These are phyloP conservation scores for Synergus gifuensis DNA, from an alignment of 2,888 invertebrate species.

Conservation along the genomic window DNA sequence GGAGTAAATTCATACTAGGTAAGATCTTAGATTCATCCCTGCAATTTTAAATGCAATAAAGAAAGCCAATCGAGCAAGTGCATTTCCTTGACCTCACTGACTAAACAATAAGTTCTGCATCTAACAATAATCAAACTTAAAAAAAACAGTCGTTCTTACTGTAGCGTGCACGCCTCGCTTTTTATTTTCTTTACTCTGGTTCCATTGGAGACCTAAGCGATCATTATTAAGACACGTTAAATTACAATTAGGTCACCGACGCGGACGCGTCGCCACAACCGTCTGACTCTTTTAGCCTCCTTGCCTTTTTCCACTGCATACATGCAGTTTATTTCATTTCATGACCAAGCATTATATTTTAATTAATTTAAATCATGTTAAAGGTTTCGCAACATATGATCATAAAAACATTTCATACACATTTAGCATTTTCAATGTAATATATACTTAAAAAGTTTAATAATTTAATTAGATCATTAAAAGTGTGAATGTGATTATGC, in stretches of 20 bases:
- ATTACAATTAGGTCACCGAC: slow-evolving; percentile 66
- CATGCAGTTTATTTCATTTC: neutral
- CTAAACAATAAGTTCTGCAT: slow-evolving; percentile 46
- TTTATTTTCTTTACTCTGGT: neutral
- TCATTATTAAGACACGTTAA: slow-evolving; percentile 53
- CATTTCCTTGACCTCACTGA: slow-evolving; percentile 48
- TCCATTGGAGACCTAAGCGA: neutral
- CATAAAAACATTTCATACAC: neutral
- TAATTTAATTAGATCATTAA: neutral
- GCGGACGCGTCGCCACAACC: slow-evolving; percentile 53
- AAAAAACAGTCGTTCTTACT: neutral
- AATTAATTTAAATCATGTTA: neutral
- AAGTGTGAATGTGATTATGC: no score
- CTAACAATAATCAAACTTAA: slow-evolving; percentile 34
- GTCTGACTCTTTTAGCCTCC: slow-evolving; percentile 59
- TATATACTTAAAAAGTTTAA: neutral
- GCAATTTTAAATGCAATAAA: slow-evolving; percentile 22
- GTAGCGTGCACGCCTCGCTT: neutral
- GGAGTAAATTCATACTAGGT: neutral
- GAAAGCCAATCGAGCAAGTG: neutral
- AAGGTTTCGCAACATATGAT: neutral
- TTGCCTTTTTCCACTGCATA: slow-evolving; percentile 12
- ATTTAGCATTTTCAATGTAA: neutral
- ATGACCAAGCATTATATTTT: neutral
- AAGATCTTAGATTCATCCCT: slow-evolving; percentile 1